phyloP scores from a whole-genome alignment of 2,888 invertebrate species.

The Drosophila putrida region DNA sequence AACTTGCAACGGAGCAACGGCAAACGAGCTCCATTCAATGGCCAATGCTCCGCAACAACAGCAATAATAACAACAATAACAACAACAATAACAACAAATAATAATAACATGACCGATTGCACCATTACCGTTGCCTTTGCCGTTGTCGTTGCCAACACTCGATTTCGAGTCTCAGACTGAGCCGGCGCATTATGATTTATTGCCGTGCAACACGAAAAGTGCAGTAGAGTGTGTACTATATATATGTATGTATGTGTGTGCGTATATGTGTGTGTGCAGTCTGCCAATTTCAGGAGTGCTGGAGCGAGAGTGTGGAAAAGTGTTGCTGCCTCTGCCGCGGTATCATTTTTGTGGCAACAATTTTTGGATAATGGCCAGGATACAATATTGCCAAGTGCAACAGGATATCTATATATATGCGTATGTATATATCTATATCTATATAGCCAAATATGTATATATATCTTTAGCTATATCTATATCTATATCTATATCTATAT shows the following conservation, averaged over 20 bases:
- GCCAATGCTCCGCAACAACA: conserved; percentile 17
- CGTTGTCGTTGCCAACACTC: conserved; percentile 55
- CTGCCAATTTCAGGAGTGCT: conserved; percentile 58
- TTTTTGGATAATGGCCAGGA: conserved; percentile 44
- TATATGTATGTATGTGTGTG: conserved; percentile 10
- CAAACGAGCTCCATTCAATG: conserved; percentile 53
- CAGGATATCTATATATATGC: conserved; percentile 2
- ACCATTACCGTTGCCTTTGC: conserved; percentile 60
- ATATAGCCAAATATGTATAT: not conserved
- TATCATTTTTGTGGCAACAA: conserved; percentile 38
- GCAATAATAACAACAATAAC: conserved; percentile 28
- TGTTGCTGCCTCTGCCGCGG: conserved; percentile 29
- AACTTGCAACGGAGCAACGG: conserved; percentile 59
- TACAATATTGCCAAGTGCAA: conserved; percentile 40
- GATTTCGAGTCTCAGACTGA: conserved; percentile 41
- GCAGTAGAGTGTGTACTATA: conserved; percentile 10
- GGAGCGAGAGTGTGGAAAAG: not conserved
- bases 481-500: not conserved
- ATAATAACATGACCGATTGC: conserved; percentile 77
- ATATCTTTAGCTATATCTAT: not conserved
- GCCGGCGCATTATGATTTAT: conserved; percentile 74
- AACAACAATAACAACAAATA: conserved; percentile 39
- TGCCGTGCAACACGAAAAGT: conserved; percentile 75
- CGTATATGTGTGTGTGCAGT: conserved; percentile 43
- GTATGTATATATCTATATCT: too few relatives aligned